phyloP scores from a whole-genome alignment of 2,888 invertebrate genomes.

The Smittia aterrima region DNA sequence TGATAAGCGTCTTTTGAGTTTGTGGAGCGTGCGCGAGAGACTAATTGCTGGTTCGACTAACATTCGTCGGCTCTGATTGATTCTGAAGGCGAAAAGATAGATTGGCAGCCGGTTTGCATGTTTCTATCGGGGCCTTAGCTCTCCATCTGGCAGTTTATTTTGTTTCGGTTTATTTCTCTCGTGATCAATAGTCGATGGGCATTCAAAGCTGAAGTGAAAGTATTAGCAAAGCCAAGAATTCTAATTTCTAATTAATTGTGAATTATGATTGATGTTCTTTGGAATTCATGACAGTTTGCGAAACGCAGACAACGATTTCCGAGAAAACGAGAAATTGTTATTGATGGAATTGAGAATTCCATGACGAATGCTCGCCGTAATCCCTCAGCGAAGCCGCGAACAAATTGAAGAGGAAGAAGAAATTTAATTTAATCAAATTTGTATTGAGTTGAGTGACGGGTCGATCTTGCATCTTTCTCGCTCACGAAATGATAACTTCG shows the following conservation, averaged over 20 bases:
- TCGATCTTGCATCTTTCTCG: conserved; percentile 19
- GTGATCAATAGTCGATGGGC: conserved; percentile 4
- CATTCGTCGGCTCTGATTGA: conserved; percentile 5
- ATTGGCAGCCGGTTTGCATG: conserved; percentile 34
- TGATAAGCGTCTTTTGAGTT: conserved; percentile 29
- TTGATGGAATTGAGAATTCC: conserved; percentile 12
- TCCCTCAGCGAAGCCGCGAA: not conserved
- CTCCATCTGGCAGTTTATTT: conserved; percentile 8
- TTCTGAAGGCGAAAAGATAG: conserved; percentile 5
- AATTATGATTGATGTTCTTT: conserved; percentile 36
- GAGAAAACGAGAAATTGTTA: not conserved
- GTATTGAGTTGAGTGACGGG: conserved; percentile 32
- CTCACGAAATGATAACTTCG: not conserved
- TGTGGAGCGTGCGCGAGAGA: conserved; percentile 35
- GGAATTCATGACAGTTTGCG: not conserved
- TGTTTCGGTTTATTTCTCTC: conserved; percentile 2
- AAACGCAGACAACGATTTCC: not conserved
- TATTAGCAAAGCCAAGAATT: not conserved
- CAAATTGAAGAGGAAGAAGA: not conserved
- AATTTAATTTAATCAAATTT: conserved; percentile 34
- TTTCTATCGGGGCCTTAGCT: not conserved
- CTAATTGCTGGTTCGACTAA: conserved; percentile 16
- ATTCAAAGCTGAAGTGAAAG: not conserved
- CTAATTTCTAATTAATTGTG: conserved; percentile 26
- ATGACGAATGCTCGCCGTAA: not conserved